Evolutionary conservation across 2,888 invertebrate genomes (phyloP).

Genomic region (Chrysolina americana): DNA sequence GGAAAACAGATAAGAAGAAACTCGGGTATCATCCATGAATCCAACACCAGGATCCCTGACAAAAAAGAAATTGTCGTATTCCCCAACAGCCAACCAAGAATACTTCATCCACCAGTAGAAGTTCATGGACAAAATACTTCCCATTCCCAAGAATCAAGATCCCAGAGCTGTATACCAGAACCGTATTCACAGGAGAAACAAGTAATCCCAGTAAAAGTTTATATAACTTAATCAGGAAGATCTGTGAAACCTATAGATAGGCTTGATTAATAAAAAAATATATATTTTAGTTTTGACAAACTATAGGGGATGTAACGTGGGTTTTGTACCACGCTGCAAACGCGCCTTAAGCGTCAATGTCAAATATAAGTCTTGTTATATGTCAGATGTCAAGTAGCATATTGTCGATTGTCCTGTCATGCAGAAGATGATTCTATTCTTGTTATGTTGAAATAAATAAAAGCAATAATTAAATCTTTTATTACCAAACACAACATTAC

Average conservation of each 20-base stretch:
- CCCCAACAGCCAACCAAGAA: neutral
- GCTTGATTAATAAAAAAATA: neutral
- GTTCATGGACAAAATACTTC: neutral
- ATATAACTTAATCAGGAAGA: neutral
- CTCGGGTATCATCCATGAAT: constrained; percentile 6
- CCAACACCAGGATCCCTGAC: neutral
- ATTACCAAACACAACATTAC: too few species aligned
- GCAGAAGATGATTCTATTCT: too few species aligned
- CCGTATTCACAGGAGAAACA: neutral
- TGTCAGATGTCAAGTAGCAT: too few species aligned
- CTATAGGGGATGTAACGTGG: neutral
- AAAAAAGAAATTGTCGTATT: neutral
- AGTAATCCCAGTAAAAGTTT: neutral
- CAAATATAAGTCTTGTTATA: too few species aligned
- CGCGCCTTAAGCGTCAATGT: too few species aligned
- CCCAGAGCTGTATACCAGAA: neutral
- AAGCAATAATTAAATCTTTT: too few species aligned
- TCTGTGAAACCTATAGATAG: neutral
- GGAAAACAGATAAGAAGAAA: neutral
- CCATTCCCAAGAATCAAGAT: neutral
- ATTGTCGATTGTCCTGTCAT: too few species aligned
- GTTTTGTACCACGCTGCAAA: neutral
- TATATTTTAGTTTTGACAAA: neutral
- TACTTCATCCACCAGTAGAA: neutral
- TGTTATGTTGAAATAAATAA: too few species aligned